Percentiles rank a stretch among this genome's conserved stretches.
These are phyloP conservation scores for Orthochromis indermauri DNA, from an alignment of 2,113 vertebrate species.

Conservation along the genomic window DNA sequence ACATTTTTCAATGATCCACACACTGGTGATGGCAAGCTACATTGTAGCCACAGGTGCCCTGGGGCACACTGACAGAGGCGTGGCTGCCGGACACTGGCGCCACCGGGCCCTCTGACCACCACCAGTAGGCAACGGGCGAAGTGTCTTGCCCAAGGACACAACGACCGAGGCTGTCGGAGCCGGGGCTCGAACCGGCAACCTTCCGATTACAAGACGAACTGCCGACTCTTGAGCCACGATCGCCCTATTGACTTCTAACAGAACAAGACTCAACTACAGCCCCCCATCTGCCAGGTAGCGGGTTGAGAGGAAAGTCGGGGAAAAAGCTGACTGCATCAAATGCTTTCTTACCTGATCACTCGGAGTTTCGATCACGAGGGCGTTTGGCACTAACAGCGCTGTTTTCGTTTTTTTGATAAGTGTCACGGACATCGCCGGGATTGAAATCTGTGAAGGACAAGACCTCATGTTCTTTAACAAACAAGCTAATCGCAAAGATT, in stretches of 20 bases:
- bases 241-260: background rate
- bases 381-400: slow-evolving; percentile 88
- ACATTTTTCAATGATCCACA: background rate
- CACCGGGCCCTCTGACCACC: background rate
- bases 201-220: background rate
- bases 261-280: background rate
- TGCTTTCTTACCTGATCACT: slow-evolving; percentile 75
- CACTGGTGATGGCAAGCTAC: background rate
- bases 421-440: slow-evolving; percentile 82
- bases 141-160: background rate
- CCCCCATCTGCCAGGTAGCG: background rate
- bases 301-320: background rate
- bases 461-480: background rate
- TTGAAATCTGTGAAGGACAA: slow-evolving; percentile 76
- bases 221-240: background rate
- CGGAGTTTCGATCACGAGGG: slow-evolving; percentile 80
- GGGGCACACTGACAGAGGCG: background rate
- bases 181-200: background rate
- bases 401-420: slow-evolving; percentile 92
- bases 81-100: no score
- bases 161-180: background rate
- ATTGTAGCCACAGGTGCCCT: background rate
- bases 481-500: background rate
- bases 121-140: background rate
- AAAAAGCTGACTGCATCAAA: background rate